These are phyloP conservation scores for Leptobrachium ailaonicum DNA, from an alignment of 2,113 vertebrate genomes.

Conservation along the genomic window DNA sequence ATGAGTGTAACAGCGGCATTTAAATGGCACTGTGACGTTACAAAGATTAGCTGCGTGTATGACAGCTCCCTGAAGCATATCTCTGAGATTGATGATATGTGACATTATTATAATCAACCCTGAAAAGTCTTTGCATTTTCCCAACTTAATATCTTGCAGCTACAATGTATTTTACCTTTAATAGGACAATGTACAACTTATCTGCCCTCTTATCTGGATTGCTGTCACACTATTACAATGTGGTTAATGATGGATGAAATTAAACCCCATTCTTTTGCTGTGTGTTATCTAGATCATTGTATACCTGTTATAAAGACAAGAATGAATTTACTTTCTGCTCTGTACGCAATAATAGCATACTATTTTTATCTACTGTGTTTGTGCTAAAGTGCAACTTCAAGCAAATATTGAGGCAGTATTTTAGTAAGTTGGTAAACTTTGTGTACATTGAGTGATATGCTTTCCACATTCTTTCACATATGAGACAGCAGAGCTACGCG, in stretches of 20 bases:
- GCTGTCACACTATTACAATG: background rate
- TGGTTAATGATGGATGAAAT: conserved; percentile 19
- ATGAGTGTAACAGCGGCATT: conserved; percentile 2
- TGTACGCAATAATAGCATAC: too few relatives aligned
- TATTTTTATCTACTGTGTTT: too few relatives aligned
- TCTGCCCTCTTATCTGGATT: background rate
- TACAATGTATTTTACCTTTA: conserved; percentile 9
- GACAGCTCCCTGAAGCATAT: conserved; percentile 26
- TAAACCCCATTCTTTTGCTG: background rate
- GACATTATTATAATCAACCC: conserved; percentile 42
- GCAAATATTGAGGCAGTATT: too few relatives aligned
- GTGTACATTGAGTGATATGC: too few relatives aligned
- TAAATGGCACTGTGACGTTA: conserved; percentile 15
- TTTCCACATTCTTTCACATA: too few relatives aligned
- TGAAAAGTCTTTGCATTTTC: conserved; percentile 25
- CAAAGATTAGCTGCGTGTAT: conserved; percentile 21
- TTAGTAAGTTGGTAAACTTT: too few relatives aligned
- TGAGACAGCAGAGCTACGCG: too few relatives aligned
- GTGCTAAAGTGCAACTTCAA: too few relatives aligned
- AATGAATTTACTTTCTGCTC: too few relatives aligned
- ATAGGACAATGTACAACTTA: conserved; percentile 10
- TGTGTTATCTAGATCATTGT: too few relatives aligned
- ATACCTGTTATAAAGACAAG: too few relatives aligned
- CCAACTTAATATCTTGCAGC: background rate
- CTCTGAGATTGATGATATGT: conserved; percentile 41